Evolutionary conservation across 2,797 vertebrate genomes (phyloP).

Genomic region (Hydrocynus forskahlii): DNA sequence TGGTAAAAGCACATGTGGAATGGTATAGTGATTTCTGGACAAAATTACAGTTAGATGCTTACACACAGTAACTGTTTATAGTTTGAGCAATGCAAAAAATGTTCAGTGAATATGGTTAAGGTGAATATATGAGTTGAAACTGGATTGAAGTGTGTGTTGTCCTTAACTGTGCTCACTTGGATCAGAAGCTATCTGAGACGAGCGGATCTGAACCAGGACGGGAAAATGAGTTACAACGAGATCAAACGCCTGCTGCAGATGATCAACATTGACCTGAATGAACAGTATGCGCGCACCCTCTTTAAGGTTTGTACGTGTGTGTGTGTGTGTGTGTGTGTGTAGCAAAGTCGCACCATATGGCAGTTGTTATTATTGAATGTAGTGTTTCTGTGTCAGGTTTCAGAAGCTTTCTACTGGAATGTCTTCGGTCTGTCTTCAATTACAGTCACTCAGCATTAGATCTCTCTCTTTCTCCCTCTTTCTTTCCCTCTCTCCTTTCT

Average conservation of each 20-base stretch:
- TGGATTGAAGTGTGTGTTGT: slow-evolving; percentile 38
- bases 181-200: slow-evolving; percentile 88
- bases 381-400: background rate
- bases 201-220: slow-evolving; percentile 91
- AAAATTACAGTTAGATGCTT: too few relatives aligned
- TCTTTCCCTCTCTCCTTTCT: background rate
- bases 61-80: too few relatives aligned
- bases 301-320: slow-evolving; percentile 84
- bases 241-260: slow-evolving; percentile 90
- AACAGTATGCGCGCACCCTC: slow-evolving; percentile 85
- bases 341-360: background rate
- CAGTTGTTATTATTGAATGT: slow-evolving; percentile 7
- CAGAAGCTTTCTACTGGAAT: background rate
- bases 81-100: too few relatives aligned
- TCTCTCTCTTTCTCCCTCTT: slow-evolving; percentile 12
- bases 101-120: too few relatives aligned
- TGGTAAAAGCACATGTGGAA: too few relatives aligned
- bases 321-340: background rate
- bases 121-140: background rate
- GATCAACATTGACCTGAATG: slow-evolving; percentile 94
- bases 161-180: slow-evolving; percentile 85
- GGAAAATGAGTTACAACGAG: slow-evolving; percentile 94
- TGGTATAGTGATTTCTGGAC: too few relatives aligned
- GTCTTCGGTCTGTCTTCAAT: slow-evolving; percentile 26
- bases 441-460: background rate